Percentiles rank a stretch among this genome's conserved stretches.
Evolutionary conservation across 2,113 vertebrate species (phyloP).

Genomic region (Cololabis saira): DNA sequence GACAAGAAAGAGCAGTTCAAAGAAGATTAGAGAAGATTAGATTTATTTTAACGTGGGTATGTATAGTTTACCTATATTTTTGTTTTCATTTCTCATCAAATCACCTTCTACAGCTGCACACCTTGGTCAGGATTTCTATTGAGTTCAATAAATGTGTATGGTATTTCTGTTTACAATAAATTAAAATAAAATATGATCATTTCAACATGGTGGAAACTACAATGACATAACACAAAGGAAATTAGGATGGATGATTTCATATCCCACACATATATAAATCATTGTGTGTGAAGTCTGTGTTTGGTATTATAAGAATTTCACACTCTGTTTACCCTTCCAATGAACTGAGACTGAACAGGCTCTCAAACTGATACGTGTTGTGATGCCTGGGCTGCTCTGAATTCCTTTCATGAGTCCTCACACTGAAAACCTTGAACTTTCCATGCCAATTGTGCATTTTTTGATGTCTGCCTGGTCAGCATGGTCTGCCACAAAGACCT

Average conservation of each 20-base stretch:
- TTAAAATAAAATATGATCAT: too few species aligned
- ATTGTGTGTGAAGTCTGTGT: conserved; percentile 4
- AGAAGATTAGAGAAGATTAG: too few species aligned
- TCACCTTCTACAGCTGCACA: too few species aligned
- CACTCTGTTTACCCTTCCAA: conserved; percentile 20
- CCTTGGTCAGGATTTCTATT: too few species aligned
- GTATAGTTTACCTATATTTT: too few species aligned
- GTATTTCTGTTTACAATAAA: too few species aligned
- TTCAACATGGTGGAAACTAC: too few species aligned
- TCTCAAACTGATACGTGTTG: conserved; percentile 6
- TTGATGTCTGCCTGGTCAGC: conserved; percentile 37
- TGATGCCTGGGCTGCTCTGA: conserved; percentile 15
- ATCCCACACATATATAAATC: background rate
- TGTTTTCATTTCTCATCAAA: too few species aligned
- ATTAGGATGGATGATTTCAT: background rate
- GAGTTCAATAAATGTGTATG: too few species aligned
- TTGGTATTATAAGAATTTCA: too few species aligned
- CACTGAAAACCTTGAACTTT: conserved; percentile 12
- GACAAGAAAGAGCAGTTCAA: too few species aligned
- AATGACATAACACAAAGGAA: background rate
- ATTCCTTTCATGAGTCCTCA: conserved; percentile 36
- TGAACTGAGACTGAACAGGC: conserved; percentile 43
- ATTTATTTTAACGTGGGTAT: too few species aligned
- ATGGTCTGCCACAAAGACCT: conserved; percentile 63
- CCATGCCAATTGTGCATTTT: conserved; percentile 62